Evolutionary conservation across 2,113 vertebrate species (phyloP).

Genomic region (Paramormyrops kingsleyae): DNA sequence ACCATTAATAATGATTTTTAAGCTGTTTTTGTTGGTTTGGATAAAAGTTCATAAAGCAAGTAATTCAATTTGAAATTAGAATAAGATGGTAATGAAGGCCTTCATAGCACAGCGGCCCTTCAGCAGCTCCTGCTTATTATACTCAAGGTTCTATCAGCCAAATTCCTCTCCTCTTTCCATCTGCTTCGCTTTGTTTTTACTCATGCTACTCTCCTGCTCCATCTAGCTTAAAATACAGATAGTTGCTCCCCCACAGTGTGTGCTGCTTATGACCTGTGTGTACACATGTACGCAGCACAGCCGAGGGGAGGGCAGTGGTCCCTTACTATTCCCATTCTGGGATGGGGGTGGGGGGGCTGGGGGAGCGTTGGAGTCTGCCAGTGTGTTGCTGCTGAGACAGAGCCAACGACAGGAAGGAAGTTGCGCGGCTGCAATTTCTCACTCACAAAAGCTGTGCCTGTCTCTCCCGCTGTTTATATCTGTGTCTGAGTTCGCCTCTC

Average conservation of each 20-base stretch:
- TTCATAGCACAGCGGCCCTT: neutral
- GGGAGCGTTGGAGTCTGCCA: neutral
- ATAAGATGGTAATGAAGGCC: neutral
- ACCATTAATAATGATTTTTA: neutral
- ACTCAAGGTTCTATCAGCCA: neutral
- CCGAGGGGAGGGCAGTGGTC: neutral
- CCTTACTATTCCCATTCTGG: neutral
- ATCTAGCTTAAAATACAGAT: neutral
- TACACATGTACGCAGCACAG: neutral
- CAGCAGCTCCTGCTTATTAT: neutral
- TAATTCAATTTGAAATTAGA: neutral
- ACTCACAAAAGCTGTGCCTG: neutral
- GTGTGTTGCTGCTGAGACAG: neutral
- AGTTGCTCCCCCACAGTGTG: no score
- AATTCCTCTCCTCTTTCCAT: neutral
- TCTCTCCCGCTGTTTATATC: constrained; percentile 7
- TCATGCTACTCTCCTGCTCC: neutral
- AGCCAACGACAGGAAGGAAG: constrained; percentile 8
- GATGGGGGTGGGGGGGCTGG: neutral
- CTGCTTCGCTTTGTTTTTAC: neutral
- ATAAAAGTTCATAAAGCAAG: neutral
- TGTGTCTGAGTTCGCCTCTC: neutral
- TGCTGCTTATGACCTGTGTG: neutral
- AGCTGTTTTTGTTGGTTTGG: neutral
- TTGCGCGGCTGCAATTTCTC: neutral